Base-by-base conservation (phyloP, 2,888 invertebrate species). In the Pollenia griseotomentosa region DNA sequence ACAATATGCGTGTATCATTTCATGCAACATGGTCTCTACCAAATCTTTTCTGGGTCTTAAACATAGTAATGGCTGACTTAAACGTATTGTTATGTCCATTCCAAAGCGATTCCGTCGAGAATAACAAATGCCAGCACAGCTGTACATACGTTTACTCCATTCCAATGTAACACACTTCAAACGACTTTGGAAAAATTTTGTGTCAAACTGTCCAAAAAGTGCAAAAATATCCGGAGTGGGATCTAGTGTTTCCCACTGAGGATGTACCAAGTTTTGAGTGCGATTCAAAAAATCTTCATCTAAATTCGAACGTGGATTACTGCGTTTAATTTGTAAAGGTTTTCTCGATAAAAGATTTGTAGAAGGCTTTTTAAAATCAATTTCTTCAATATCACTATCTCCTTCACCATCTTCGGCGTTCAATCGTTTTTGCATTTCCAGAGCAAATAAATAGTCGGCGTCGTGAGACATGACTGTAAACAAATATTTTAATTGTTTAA, bases 1-100 rank as follows among this genome's bases (percentile, higher is more conserved):
- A 86, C 99, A 95, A 92, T 95, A 99, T 0, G 99, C 99, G 93
- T 99, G 99, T 88, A 99, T 99, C 99, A 99, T 99, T 94, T 99
- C 99, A 94, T 99, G 99, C 93, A 99, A 94, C n/a, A 99, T 94
- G 0, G 99, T 99, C 94, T 99, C 98, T 0, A 99, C 95, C 0
- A 99, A 94, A 94, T 99, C 99, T 92, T 98, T 98, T 53, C 99
- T 95, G 0, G 99, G 98, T 44, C 99, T 94, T 6, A 99, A 94
- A 92, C 98, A 98, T 0, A 99, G 94, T 23, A 99, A 94, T 0
- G 99, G 99, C 90, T 97, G 96, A 92, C 99, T 99, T 2, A 99
- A 94, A 0, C 94, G 90, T 44, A 94, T 93, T 0, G 91, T 93
- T 0, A 93, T 88, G 68, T 91, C 91, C 90, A 92, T 92, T 0